These are phyloP conservation scores for Esox niger DNA, from an alignment of 2,113 vertebrate genomes.

Conservation along the genomic window DNA sequence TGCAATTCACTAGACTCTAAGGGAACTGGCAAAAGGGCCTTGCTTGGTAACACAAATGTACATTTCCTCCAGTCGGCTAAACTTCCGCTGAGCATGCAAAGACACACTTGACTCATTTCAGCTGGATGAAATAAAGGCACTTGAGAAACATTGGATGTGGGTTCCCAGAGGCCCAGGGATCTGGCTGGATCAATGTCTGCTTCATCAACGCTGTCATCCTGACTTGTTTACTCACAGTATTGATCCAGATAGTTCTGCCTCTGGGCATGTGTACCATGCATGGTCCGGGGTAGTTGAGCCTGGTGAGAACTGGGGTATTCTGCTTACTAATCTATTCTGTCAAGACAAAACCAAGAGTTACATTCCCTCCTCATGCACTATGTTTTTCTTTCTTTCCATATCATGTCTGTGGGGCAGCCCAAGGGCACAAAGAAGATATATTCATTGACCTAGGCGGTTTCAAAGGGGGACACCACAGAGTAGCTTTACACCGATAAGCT, in stretches of 20 bases:
- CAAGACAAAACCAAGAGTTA: slow-evolving; percentile 16
- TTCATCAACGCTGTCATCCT: slow-evolving; percentile 58
- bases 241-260: slow-evolving; percentile 45
- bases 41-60: slow-evolving; percentile 19
- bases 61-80: slow-evolving; percentile 10
- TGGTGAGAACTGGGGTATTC: slow-evolving; percentile 18
- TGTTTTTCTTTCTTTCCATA: neutral
- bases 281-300: slow-evolving; percentile 11
- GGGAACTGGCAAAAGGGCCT: slow-evolving; percentile 12
- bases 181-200: slow-evolving; percentile 56
- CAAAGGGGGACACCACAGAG: neutral
- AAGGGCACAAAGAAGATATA: neutral
- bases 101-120: slow-evolving; percentile 32
- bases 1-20: neutral
- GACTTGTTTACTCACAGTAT: slow-evolving; percentile 62
- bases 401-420: neutral
- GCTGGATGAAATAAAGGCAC: slow-evolving; percentile 47
- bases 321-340: slow-evolving; percentile 18
- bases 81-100: slow-evolving; percentile 30
- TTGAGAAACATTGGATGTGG: slow-evolving; percentile 43
- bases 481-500: neutral
- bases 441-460: neutral
- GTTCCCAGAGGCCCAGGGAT: slow-evolving; percentile 20
- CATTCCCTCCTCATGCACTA: slow-evolving; percentile 14
- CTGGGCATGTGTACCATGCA: slow-evolving; percentile 44